These are phyloP conservation scores for Sphaeridia pumilis DNA, from an alignment of 2,888 invertebrate genomes.

Conservation along the genomic window DNA sequence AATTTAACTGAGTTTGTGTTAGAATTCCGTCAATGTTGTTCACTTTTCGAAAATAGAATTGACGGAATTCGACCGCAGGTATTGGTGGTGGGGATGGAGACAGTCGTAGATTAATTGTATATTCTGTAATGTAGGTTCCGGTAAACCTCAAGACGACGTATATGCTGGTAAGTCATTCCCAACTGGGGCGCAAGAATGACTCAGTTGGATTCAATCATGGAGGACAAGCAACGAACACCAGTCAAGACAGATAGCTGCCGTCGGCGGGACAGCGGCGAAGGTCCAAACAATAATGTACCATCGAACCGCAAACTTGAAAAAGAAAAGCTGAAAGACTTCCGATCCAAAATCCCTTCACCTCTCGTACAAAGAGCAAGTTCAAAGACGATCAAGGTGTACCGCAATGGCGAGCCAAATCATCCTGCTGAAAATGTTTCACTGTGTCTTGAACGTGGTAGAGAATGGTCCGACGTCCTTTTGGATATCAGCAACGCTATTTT, in stretches of 20 bases:
- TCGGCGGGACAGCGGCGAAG: conserved; percentile 5
- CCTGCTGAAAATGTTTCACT: conserved; percentile 15
- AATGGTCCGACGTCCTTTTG: conserved; percentile 27
- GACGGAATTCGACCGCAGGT: too few relatives aligned
- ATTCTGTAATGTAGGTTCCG: too few relatives aligned
- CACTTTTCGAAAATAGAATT: too few relatives aligned
- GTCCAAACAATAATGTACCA: conserved; percentile 1
- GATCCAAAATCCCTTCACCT: conserved; percentile 16
- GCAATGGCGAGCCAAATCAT: conserved; percentile 24
- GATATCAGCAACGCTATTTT: conserved; percentile 19
- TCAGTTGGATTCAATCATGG: conserved; percentile 27
- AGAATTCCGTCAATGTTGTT: too few relatives aligned
- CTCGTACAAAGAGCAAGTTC: conserved; percentile 4
- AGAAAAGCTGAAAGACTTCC: conserved; percentile 1
- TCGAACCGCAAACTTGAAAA: too few relatives aligned
- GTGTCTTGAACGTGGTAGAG: conserved; percentile 15
- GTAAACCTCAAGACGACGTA: too few relatives aligned
- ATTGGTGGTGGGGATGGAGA: too few relatives aligned
- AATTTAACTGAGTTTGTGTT: too few relatives aligned
- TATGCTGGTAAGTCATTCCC: too few relatives aligned
- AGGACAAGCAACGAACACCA: conserved; percentile 19
- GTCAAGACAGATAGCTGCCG: conserved; percentile 7
- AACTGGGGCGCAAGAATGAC: too few relatives aligned
- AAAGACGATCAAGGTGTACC: conserved; percentile 22
- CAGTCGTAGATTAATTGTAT: too few relatives aligned